Evolutionary conservation across 2,113 vertebrate genomes (phyloP), one percentile per base, ranked within the genome.

Genomic region (Puffinus mauretanicus): DNA sequence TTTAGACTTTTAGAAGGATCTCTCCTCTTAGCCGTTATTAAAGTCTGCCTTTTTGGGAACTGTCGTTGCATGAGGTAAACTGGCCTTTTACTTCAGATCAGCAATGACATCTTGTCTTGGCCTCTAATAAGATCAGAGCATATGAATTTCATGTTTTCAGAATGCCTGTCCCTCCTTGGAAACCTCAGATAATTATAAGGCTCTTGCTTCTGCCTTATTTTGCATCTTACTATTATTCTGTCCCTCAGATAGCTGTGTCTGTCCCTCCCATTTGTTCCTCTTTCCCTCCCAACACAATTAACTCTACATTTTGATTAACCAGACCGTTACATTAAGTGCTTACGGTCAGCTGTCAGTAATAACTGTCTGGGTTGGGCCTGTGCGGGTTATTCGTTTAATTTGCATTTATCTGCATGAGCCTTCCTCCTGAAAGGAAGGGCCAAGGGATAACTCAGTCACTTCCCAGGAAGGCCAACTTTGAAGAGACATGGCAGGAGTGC

Each of bases 11-110:
- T 25, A 66, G 64, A 71, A 81, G 51, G 21, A 46, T 77, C 60
- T 76, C 47, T 91, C 11, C 42, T 86, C 27, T 82, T 49, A 44
- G 77, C 51, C 73, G 52, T 58, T 92, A 69, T 85, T 92, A 51
- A 93, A 91, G 52, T 69, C 66, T 93, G 87, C 9, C 66, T 44
- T 55, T 96, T 90, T 4, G 11, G 65, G 71, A 91, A 69, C 57
- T 72, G 82, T 92, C 82, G 42, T 93, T 92, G 65, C 36, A 42
- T 90, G 81, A 94, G 79, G 82, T 49, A 82, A 94, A 94, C 78
- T 85, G 80, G 79, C 83, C 72, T 94, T 96, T 96, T 96, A 82
- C 66, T 96, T 94, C 80, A 95, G 79, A 93, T 82, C 65, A 87
- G 87, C 82, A 72, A 49, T 96, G 83, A 72, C 70, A 91, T 93